Evolutionary conservation across 2,113 vertebrate genomes (phyloP), one percentile per base, ranked within the genome.

Genomic region (Shinisaurus crocodilurus): DNA sequence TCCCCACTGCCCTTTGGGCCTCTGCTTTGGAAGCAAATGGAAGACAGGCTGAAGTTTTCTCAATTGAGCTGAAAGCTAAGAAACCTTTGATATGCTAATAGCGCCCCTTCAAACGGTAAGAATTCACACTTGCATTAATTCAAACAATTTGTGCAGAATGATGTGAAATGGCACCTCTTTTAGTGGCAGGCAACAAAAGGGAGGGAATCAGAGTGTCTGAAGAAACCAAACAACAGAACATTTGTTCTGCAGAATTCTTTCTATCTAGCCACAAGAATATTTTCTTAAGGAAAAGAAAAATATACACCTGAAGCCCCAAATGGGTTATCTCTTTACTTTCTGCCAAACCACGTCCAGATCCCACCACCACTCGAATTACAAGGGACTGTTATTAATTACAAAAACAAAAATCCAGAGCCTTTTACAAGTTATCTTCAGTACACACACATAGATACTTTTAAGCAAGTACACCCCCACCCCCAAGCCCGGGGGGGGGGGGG

Each of bases 1-100:
- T 96, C 97, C 83, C 96, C 95, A 88, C 90, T 97, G 97, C 96
- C 97, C 98, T 97, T 97, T 98, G 96, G 97, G 98, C 97, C 98
- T 98, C 97, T 90, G 96, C 97, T 97, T 90, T 96, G 97, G 97
- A 97, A 98, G 98, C 97, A 98, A 98, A 98, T 97, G 97, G 97
- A 97, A 98, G 96, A 94, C 97, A 97, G 96, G 97, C 97, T 96
- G 96, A 97, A 98, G 97, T 98, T 98, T 97, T 96, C 97, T 97
- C 98, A 96, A 98, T 98, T 98, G 98, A 98, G 97, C 93, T 95
- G 95, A 95, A 90, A 97, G 96, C 97, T 97, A 94, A 96, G 97
- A 95, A 97, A 97, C 98, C 98, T 99, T 99, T 99, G 98, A 99
- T 98, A 98, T 99, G 98, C 97, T 98, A 99, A 99, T 99, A 79